Base-by-base conservation (phyloP, 2,797 vertebrate genomes). In the Sebastes alutus region DNA sequence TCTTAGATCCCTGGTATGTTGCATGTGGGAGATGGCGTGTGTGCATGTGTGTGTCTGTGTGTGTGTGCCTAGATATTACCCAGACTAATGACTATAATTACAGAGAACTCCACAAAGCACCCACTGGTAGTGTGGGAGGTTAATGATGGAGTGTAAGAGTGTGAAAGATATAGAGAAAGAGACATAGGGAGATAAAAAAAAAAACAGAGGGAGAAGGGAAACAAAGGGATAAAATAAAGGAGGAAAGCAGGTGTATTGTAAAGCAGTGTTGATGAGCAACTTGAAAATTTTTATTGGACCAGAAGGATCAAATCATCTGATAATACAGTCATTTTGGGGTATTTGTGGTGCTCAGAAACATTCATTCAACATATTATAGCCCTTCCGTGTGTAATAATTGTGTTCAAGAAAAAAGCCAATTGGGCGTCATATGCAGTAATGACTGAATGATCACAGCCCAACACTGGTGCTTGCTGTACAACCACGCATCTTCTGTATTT, bases 51-150 rank as follows among this genome's bases (percentile, higher is more conserved):
- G 70, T 62, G 80, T 62, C 55, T 64, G 10, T 22, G 46, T 70
- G 60, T 76, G 70, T 25, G 77, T 81, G 78, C 77, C 61, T 83
- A n/a, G 88, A 89, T 89, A 93, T 91, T 93, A 93, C 82, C 77
- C 86, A 83, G 90, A 88, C 87, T 90, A 92, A 96, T 95, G 89
- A 95, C 94, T 95, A 89, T 96, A 96, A 96, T 96, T 95, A 94
- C 82, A 91, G 69, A 92, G 89, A 91, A 80, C 89, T 90, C 90
- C 30, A 86, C 91, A 82, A 91, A 87, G 89, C 86, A 88, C 91
- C 92, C 91, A 94, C 91, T 91, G 92, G 66, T 81, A 82, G 92
- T 92, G 95, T 95, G 87, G 95, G 95, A 96, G 93, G 94, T 92
- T 95, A 96, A 96, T 95, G 85, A 95, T 85, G 75, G 90, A 85